Percentiles rank a stretch among this genome's conserved stretches.
These are phyloP conservation scores for Rhodinocichla rosea DNA, from an alignment of 2,113 vertebrate species.

Conservation along the genomic window DNA sequence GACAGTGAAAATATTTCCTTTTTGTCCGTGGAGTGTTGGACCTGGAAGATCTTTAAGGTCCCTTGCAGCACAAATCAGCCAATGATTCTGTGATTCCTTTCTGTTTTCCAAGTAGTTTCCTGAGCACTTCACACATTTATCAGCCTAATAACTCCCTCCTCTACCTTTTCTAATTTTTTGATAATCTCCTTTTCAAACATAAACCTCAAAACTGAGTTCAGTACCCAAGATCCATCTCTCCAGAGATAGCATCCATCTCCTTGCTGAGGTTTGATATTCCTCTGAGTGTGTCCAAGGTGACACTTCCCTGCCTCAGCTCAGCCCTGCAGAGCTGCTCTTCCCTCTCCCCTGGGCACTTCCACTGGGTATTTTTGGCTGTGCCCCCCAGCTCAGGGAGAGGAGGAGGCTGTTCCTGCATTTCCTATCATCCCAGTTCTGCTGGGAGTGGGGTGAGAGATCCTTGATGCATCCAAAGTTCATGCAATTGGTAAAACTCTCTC, in stretches of 20 bases:
- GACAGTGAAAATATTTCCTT: background rate
- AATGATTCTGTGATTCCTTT: background rate
- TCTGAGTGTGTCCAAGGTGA: background rate
- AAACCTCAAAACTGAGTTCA: background rate
- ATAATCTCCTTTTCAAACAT: background rate
- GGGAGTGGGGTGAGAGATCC: background rate
- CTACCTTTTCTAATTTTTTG: background rate
- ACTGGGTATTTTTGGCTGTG: background rate
- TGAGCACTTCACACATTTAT: background rate
- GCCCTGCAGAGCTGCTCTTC: background rate
- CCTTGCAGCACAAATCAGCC: background rate
- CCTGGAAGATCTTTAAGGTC: background rate
- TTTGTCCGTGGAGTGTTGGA: background rate
- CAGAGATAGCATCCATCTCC: background rate
- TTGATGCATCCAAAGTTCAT: background rate
- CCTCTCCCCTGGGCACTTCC: background rate
- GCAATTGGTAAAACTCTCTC: background rate
- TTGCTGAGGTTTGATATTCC: background rate
- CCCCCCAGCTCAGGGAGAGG: background rate
- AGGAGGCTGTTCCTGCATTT: background rate
- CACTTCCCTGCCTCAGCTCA: background rate
- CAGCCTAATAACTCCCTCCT: background rate
- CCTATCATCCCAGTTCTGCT: background rate
- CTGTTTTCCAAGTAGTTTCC: background rate
- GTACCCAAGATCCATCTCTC: background rate